Evolutionary conservation across 1,140 invertebrate genomes (phyloP).

Genomic region (Bathynomus jamesi): DNA sequence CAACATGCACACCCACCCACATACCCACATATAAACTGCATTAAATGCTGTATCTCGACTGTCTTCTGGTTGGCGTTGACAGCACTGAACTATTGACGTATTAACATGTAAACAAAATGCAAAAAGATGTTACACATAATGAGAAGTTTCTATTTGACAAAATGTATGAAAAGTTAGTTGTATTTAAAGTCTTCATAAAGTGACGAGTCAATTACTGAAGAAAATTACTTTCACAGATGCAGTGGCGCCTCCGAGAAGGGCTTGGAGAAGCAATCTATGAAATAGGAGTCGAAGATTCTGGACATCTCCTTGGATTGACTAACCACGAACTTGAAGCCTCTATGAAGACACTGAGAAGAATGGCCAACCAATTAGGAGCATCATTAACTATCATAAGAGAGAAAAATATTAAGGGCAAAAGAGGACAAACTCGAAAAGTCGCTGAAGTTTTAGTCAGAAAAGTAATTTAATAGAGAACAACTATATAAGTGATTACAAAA

Average conservation of each 20-base stretch:
- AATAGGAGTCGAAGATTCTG: conserved; percentile 91
- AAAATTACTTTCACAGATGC: conserved; percentile 61
- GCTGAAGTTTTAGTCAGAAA: conserved; percentile 86
- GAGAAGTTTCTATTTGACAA: too few species aligned
- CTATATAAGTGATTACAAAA: too few species aligned
- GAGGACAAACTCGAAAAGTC: conserved; percentile 47
- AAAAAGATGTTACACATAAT: too few species aligned
- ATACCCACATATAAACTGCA: too few species aligned
- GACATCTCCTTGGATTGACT: conserved; percentile 69
- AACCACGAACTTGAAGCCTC: conserved; percentile 72
- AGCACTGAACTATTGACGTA: too few species aligned
- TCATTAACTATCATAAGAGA: conserved; percentile 63
- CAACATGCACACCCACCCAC: too few species aligned
- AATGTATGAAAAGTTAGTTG: too few species aligned
- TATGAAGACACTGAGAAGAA: conserved; percentile 67
- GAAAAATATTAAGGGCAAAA: conserved; percentile 45
- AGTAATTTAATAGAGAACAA: conserved; percentile 44
- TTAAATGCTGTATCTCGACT: too few species aligned
- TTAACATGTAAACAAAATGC: too few species aligned
- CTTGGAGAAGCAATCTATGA: conserved; percentile 93
- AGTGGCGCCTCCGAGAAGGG: conserved; percentile 78
- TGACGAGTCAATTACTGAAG: too few species aligned
- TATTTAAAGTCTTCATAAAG: too few species aligned
- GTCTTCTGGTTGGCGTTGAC: too few species aligned
- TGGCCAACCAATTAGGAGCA: conserved; percentile 76